A percentile compares a stretch with the other conserved stretches of the same genome.
Evolutionary conservation across 2,888 invertebrate species (phyloP).

Genomic region (Cephus spinipes): DNA sequence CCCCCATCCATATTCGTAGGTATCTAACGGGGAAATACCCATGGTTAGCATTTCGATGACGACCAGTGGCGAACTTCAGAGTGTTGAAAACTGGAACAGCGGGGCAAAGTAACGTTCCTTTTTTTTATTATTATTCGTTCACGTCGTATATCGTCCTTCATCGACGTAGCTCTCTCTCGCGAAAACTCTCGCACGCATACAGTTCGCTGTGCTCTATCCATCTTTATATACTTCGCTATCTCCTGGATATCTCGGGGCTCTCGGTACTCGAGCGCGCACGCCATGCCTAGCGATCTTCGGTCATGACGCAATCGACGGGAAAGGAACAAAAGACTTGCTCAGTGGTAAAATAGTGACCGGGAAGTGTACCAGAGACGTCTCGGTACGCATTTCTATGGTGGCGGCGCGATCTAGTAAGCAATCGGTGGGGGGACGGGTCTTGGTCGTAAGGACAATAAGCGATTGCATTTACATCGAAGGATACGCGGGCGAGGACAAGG

Average conservation of each 20-base stretch:
- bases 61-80: conserved; percentile 10
- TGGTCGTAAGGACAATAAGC: neutral
- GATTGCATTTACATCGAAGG: neutral
- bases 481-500: conserved; percentile 20
- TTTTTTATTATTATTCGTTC: conserved; percentile 5
- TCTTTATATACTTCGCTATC: conserved; percentile 50
- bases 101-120: conserved; percentile 17
- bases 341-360: neutral
- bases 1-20: conserved; percentile 64
- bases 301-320: neutral
- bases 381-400: neutral
- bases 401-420: neutral
- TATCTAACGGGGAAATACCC: neutral
- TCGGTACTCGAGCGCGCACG: conserved; percentile 68
- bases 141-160: conserved; percentile 15
- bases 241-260: conserved; percentile 64
- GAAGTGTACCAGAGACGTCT: neutral
- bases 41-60: conserved; percentile 7
- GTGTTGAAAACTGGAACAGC: conserved; percentile 21
- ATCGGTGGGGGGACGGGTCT: neutral
- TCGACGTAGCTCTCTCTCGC: conserved; percentile 62
- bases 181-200: neutral
- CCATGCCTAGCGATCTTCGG: conserved; percentile 50
- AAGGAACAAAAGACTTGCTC: neutral
- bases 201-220: neutral